Evolutionary conservation across 1,140 invertebrate species (phyloP).

Genomic region (Cheumatopsyche charites): DNA sequence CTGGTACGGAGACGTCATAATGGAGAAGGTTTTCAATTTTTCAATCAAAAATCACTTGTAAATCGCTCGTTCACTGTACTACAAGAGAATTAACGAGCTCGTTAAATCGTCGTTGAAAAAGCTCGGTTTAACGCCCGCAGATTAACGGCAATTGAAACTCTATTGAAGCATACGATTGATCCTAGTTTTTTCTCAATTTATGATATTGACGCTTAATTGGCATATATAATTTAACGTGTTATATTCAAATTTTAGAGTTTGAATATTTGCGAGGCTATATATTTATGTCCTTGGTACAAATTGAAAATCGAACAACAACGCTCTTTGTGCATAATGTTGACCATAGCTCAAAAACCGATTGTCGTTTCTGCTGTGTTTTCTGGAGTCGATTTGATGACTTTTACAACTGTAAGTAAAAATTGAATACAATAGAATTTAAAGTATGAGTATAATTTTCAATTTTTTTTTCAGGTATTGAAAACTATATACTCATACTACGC

Average conservation of each 20-base stretch:
- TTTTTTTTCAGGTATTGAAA: conserved; percentile 36
- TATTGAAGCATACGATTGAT: no score
- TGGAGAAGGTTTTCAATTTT: conserved; percentile 9
- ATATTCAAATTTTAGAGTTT: conserved; percentile 19
- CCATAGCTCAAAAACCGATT: conserved; percentile 11
- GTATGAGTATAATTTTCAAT: conserved; percentile 20
- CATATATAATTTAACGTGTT: conserved; percentile 13
- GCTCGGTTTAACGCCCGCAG: not conserved
- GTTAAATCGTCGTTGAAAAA: not conserved
- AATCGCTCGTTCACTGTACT: not conserved
- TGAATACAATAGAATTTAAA: not conserved
- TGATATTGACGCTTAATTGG: no score
- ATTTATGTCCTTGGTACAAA: conserved; percentile 15
- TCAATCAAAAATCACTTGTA: not conserved
- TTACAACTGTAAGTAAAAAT: conserved; percentile 23
- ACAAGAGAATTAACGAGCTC: not conserved
- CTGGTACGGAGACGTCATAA: conserved; percentile 33
- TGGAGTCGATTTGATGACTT: not conserved
- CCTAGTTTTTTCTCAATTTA: not conserved
- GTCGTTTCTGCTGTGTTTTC: not conserved
- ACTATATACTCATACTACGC: conserved; percentile 35
- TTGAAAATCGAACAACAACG: not conserved
- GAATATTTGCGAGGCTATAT: conserved; percentile 5
- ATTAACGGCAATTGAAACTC: no score
- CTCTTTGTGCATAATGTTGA: conserved; percentile 3